A percentile compares a stretch with the other conserved stretches of the same genome.
Evolutionary conservation across 2,888 invertebrate genomes (phyloP).

Genomic region (Galerucella calmariensis): DNA sequence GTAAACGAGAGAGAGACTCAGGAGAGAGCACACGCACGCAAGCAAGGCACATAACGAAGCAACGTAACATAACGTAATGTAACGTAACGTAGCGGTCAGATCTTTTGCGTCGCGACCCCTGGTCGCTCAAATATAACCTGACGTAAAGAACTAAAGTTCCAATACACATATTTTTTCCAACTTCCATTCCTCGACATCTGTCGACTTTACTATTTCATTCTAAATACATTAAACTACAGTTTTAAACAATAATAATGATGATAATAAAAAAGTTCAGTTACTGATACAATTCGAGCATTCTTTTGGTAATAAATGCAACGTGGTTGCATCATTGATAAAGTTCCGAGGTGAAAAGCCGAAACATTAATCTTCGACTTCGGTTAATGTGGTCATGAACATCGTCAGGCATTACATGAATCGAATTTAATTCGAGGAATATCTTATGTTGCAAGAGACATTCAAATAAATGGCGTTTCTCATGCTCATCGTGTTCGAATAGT

Average conservation of each 20-base stretch:
- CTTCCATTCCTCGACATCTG: too few relatives aligned
- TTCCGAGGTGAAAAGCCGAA: slow-evolving; percentile 2
- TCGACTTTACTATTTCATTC: too few relatives aligned
- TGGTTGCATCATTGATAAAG: slow-evolving; percentile 3
- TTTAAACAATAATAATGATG: neutral
- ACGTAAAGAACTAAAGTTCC: too few relatives aligned
- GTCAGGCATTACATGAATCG: slow-evolving; percentile 21
- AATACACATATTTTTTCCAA: too few relatives aligned
- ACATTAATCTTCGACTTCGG: slow-evolving; percentile 17
- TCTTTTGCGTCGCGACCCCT: too few relatives aligned
- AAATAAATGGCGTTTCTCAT: slow-evolving; percentile 8
- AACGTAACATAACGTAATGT: too few relatives aligned
- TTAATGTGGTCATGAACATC: slow-evolving; percentile 22
- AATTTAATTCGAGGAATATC: slow-evolving; percentile 18
- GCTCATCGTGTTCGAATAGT: slow-evolving; percentile 18
- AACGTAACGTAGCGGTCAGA: too few relatives aligned
- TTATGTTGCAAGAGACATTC: slow-evolving; percentile 14
- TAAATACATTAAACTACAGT: too few relatives aligned
- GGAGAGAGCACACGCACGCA: too few relatives aligned
- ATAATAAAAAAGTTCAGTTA: neutral
- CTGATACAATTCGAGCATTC: neutral
- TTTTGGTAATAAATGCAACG: neutral
- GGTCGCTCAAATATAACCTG: too few relatives aligned
- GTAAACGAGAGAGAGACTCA: too few relatives aligned
- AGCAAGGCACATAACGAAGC: too few relatives aligned